phyloP scores from a whole-genome alignment of 1,140 invertebrate species.

The Eciton burchellii region DNA sequence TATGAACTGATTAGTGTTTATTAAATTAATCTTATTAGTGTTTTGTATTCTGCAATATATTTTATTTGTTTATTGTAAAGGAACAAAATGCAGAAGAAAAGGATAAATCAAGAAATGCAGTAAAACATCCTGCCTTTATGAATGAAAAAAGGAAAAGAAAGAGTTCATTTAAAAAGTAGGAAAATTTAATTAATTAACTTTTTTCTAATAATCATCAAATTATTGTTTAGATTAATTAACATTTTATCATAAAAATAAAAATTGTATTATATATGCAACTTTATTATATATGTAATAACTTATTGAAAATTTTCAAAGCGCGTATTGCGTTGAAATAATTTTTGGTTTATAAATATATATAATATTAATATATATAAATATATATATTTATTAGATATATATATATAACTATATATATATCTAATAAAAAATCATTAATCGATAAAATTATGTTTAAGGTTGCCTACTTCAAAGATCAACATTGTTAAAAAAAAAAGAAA shows the following conservation, averaged over 20 bases:
- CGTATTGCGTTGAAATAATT: too few relatives aligned
- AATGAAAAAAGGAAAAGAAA: background rate
- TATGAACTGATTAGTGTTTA: too few relatives aligned
- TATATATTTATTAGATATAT: background rate
- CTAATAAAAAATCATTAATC: conserved; percentile 11
- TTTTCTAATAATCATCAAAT: background rate
- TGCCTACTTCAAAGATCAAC: conserved; percentile 16
- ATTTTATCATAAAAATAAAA: background rate
- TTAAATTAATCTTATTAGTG: too few relatives aligned
- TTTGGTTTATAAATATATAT: too few relatives aligned
- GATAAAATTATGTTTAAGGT: conserved; percentile 43
- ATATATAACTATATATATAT: background rate
- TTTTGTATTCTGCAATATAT: too few relatives aligned
- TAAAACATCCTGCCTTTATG: background rate
- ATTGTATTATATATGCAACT: conserved; percentile 8
- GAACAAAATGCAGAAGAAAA: background rate
- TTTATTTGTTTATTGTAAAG: background rate
- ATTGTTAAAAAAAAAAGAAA: conserved; percentile 63
- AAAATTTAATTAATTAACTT: conserved; percentile 8
- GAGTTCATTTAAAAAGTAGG: background rate
- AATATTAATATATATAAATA: background rate
- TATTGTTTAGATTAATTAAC: background rate
- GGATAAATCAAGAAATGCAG: background rate
- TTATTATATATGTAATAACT: background rate
- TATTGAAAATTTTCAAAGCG: too few relatives aligned